Base-by-base conservation (phyloP, 1,140 invertebrate genomes). In the Nasonia longicornis region DNA sequence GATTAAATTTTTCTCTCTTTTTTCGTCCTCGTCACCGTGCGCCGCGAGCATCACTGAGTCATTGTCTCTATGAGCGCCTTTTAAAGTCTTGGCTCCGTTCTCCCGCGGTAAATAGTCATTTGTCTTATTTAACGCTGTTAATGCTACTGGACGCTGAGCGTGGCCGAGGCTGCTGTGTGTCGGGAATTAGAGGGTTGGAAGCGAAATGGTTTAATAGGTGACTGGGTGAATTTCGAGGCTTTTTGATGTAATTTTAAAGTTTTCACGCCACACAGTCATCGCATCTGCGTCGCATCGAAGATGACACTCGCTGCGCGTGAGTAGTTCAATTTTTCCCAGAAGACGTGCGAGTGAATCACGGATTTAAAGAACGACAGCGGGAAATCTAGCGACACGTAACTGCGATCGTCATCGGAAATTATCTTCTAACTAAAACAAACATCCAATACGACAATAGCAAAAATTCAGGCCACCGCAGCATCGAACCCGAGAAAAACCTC, bases 71-170 rank as follows among this genome's bases (percentile, higher is more conserved):
- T 74, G 76, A 82, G 38, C 22, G 69, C 69, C 35, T 77, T 81
- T 72, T 77, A 71, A 69, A 77, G 80, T 72, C 74, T 76, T 67
- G n/a, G 14, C 16, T n/a, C 67, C 0, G n/a, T 7, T 22, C 66
- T 70, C 66, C 45, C 42, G 75, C 70, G 75, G 76, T 74, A 74
- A 82, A 78, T 66, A 76, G 69, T 73, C 75, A 77, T 82, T 77
- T 82, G 80, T 82, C 80, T 78, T 78, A 35, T 82, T 82, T 73
- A 82, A 74, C n/a, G 52, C 63, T 26, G 67, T n/a, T 58, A 58
- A 58, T 58, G 16, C 20, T 58, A 14, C 12, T 48, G 45, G 3
- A 10, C 45, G 52, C 12, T 48, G 45, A 14, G 45, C 12, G 4
- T 45, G 12, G 12, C 1, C 0, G 31, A 73, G 35, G n/a, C 16